Evolutionary conservation across 2,888 invertebrate species (phyloP), one percentile per base, ranked within the genome.

Genomic region (Aethes cnicana): DNA sequence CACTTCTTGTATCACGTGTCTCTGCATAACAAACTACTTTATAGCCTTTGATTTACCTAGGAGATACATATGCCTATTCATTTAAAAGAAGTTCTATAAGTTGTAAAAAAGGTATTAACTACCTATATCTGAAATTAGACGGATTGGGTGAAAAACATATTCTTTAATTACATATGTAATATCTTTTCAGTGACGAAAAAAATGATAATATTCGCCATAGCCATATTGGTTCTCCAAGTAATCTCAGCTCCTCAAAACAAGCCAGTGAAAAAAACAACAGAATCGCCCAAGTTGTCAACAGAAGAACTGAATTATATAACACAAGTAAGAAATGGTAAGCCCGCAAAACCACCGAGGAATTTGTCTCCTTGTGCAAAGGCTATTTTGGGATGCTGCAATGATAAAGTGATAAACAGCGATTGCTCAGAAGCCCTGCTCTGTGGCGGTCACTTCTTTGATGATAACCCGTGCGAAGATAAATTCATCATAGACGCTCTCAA

Each of bases 341-440:
- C 64, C 5, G 47, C 53, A 0, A 37, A 32, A 6, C 56, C 55
- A n/a, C 68, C 63, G 2, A 77, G 68, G 32, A 62, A 54, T 16
- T 84, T 93, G 1, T 88, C 92, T 5, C 89, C 91, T 1, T 96
- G 96, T 65, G 92, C 94, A 0, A 93, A 94, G 92, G 95, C 95
- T 0, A 94, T 95, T 41, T 81, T 95, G 4, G 92, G 93, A 1
- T 96, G 96, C 68, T 96, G 96, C 66, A 84, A 92, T 1, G 76
- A 81, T 0, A 72, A 75, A 17, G 79, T 79, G n/a, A 81, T 79
- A 53, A 75, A 84, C 8, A 78, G 92, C 41, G 77, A 88, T 2
- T 96, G 96, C 71, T 96, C 96, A 55, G 95, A 95, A 74, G 81
- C 91, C 5, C 78, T 94, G 46, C 92, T 93, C 4, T 96, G 96